Percentiles rank a stretch among this genome's conserved stretches.
phyloP scores from a whole-genome alignment of 2,113 vertebrate species.

The Bettongia penicillata region DNA sequence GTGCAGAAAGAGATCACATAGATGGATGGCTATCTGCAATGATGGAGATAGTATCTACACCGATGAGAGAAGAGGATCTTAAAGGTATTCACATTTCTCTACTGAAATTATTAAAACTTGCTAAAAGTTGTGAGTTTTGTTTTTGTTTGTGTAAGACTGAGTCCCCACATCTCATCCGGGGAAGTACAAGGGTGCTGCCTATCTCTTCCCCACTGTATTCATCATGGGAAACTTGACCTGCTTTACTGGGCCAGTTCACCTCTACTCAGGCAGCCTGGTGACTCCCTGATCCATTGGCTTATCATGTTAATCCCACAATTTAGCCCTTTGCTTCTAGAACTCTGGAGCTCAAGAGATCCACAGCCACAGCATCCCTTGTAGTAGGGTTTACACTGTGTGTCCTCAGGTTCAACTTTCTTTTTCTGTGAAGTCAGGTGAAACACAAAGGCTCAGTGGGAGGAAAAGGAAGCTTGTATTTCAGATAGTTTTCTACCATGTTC shows the following conservation, averaged over 20 bases:
- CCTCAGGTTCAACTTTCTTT: neutral
- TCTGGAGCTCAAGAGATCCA: neutral
- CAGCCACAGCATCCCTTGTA: neutral
- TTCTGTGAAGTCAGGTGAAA: neutral
- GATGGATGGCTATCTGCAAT: neutral
- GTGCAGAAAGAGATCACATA: neutral
- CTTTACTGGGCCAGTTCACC: neutral
- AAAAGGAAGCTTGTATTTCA: neutral
- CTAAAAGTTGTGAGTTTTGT: neutral
- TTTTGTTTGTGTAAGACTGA: neutral
- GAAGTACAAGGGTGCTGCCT: neutral
- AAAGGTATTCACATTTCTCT: neutral
- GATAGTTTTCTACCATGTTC: neutral
- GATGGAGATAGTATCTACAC: neutral
- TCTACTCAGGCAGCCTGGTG: neutral
- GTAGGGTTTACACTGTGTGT: neutral
- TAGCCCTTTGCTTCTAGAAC: neutral
- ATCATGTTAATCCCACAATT: neutral
- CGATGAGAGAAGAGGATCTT: neutral
- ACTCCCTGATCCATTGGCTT: neutral
- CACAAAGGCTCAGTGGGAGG: neutral
- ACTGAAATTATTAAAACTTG: neutral
- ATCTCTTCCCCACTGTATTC: neutral
- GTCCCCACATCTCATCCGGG: neutral
- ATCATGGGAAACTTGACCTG: neutral